Percentiles rank a stretch among this genome's conserved stretches.
phyloP scores from a whole-genome alignment of 2,797 vertebrate species.

The Catamblyrhynchus diadema region DNA sequence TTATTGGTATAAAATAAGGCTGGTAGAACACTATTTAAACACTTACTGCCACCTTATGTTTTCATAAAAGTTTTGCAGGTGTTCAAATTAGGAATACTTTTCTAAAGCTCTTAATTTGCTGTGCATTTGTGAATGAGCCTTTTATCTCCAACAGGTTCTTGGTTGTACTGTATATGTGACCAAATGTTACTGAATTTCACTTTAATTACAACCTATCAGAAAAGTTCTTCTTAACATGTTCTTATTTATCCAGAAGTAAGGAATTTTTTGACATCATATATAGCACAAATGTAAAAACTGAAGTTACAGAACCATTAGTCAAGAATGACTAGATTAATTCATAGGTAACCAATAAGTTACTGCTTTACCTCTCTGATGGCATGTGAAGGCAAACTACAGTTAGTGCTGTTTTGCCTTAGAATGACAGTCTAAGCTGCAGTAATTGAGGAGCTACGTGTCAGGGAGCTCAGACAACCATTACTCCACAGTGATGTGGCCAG shows the following conservation, averaged over 20 bases:
- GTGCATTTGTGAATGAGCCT: not conserved
- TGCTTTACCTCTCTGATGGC: not conserved
- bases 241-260: not conserved
- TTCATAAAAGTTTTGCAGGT: not conserved
- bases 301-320: not conserved
- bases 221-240: not conserved
- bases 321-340: not conserved
- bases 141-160: not conserved
- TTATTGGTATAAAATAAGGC: not conserved
- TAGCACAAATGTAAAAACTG: not conserved
- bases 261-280: not conserved
- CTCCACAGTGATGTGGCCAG: not conserved
- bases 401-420: not conserved
- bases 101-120: not conserved
- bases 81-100: not conserved
- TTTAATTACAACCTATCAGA: not conserved
- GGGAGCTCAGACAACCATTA: not conserved
- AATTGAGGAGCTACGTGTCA: not conserved
- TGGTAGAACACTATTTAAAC: not conserved
- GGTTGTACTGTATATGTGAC: not conserved
- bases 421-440: not conserved
- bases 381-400: not conserved
- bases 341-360: not conserved
- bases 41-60: not conserved
- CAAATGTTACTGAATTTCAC: not conserved